These are phyloP conservation scores for Phyllostomus discolor DNA, from an alignment of 2,113 vertebrate genomes.

Conservation along the genomic window DNA sequence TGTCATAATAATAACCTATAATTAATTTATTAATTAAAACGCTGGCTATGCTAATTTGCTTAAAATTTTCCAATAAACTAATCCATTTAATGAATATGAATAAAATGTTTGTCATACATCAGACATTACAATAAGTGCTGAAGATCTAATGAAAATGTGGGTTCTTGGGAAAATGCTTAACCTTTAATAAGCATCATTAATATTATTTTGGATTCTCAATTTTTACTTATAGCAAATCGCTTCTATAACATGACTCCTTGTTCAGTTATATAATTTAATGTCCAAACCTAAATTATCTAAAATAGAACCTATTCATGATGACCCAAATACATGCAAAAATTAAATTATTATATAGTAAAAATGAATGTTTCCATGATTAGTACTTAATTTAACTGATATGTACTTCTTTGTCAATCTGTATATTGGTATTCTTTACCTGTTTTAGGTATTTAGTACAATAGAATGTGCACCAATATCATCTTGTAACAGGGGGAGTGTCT, in stretches of 20 bases:
- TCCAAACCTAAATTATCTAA: neutral
- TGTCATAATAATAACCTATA: neutral
- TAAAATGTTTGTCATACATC: neutral
- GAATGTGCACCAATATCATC: neutral
- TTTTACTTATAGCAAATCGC: neutral
- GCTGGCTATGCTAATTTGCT: neutral
- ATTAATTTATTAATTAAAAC: neutral
- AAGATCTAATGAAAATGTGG: neutral
- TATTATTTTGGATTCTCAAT: neutral
- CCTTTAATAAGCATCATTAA: neutral
- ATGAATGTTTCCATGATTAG: neutral
- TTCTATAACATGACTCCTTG: neutral
- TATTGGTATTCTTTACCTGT: neutral
- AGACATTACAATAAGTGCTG: neutral
- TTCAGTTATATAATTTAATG: neutral
- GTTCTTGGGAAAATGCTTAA: neutral
- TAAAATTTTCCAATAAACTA: neutral
- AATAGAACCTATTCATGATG: neutral
- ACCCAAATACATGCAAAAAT: neutral
- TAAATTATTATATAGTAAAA: neutral
- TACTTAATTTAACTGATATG: conserved; percentile 1
- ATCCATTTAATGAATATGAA: neutral
- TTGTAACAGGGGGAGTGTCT: neutral
- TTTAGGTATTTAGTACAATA: neutral
- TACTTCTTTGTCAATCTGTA: neutral